Base-by-base conservation (phyloP, 2,113 vertebrate genomes). In the Myiagra hebetior region DNA sequence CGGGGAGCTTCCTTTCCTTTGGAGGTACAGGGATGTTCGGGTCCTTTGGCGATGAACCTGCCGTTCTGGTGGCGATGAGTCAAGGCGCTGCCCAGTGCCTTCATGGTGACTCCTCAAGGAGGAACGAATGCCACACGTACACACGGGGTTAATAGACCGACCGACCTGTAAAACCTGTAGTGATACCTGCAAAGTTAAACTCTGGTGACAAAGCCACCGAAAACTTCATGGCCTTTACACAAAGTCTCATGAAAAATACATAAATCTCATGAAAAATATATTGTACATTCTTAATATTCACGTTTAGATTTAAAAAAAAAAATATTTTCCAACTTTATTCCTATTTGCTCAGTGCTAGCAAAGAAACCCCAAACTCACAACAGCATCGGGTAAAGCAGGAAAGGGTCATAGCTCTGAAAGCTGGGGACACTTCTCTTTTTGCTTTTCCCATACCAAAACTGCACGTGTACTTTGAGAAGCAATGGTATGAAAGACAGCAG, bases 31-130 rank as follows among this genome's bases (percentile, higher is more conserved):
- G 31, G 49, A 4, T 20, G 11, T 33, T 3, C 39, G 1, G 1
- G 3, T 20, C 49, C 63, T 9, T 4, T 2, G 56, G 42, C 5
- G 3, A 2, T 13, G 2, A 7, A 2, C 12, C 16, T 6, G n/a
- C 37, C 4, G 0, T 18, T 39, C 4, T 3, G 6, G 2, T 8
- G 60, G 3, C 6, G 8, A 7, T 0, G 13, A n/a, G 10, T 2
- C 28, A 37, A 10, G 26, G 26, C 55, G 17, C 2, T 49, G n/a
- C 3, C 7, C 21, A 0, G 0, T 11, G 41, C 24, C 52, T 41
- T 11, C 7, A 0, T 20, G 44, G 6, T 17, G 52, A 7, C 7
- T 47, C 27, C 14, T 39, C 4, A 19, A 14, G 18, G 15, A 50
- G 33, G 37, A 62, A 7, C 13, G 11, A 1, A 2, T 11, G 3